These are phyloP conservation scores for Aleiodes sp. DNA, from an alignment of 1,140 invertebrate species.

Conservation along the genomic window DNA sequence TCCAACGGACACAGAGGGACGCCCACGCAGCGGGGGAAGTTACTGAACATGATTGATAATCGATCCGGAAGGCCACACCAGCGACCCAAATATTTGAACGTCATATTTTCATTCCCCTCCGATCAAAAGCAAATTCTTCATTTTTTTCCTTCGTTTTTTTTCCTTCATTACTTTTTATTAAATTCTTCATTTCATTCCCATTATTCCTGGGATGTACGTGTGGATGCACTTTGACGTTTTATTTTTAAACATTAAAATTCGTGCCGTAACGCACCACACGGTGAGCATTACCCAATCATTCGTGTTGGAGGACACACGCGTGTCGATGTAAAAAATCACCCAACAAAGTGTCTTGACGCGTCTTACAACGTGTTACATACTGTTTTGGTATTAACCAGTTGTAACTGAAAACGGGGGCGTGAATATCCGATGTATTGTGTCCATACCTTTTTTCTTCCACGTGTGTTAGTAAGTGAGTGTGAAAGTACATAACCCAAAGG, in stretches of 20 bases:
- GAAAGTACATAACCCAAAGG: too few relatives aligned
- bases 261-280: not conserved
- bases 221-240: not conserved
- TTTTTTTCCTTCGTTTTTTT: too few relatives aligned
- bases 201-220: not conserved
- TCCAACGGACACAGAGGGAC: not conserved
- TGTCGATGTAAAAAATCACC: conserved; percentile 15
- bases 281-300: conserved; percentile 1
- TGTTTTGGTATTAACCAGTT: not conserved
- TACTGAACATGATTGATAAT: conserved; percentile 28
- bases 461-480: too few relatives aligned
- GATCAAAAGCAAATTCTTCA: too few relatives aligned
- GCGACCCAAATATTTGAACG: conserved; percentile 17
- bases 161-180: too few relatives aligned
- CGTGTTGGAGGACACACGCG: conserved; percentile 14
- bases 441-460: too few relatives aligned
- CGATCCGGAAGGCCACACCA: conserved; percentile 20
- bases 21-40: conserved; percentile 17
- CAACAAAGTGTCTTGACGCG: not conserved
- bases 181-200: not conserved
- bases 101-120: not conserved
- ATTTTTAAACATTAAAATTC: conserved; percentile 12
- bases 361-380: conserved; percentile 23
- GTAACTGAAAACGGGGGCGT: not conserved
- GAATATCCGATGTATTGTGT: not conserved